Conservation (phyloP, 2,113 vertebrate genomes). For the Sorex fumeus region DNA sequence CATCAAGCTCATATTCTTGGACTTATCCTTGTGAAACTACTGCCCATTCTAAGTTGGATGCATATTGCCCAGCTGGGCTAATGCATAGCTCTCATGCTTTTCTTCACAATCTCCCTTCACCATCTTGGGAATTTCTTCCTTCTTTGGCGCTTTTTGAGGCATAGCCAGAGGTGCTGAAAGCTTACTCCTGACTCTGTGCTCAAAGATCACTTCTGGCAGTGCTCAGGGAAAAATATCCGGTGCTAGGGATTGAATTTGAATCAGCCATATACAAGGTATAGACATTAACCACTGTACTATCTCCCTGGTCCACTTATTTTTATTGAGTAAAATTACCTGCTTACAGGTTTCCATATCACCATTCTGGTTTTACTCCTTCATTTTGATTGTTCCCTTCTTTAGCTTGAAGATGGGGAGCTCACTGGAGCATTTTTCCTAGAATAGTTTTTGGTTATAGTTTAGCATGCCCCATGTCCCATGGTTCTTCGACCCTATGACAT, state of each 20-base stretch:
- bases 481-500: neutral
- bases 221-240: too few relatives aligned
- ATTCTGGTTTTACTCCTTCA: neutral
- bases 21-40: neutral
- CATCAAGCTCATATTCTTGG: neutral
- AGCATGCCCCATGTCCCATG: neutral
- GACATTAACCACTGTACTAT: too few relatives aligned
- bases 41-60: neutral
- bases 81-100: neutral
- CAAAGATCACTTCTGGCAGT: too few relatives aligned
- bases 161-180: too few relatives aligned
- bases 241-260: too few relatives aligned
- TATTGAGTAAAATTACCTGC: neutral
- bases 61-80: neutral
- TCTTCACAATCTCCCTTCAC: neutral
- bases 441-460: too few relatives aligned
- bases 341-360: neutral
- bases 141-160: too few relatives aligned
- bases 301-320: neutral
- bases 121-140: neutral
- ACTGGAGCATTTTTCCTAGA: neutral
- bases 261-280: too few relatives aligned
- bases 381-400: slow-evolving; percentile 5
- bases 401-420: neutral
- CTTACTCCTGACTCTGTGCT: too few relatives aligned